phyloP scores from a whole-genome alignment of 2,797 vertebrate genomes.

The Cercopithecus diana region DNA sequence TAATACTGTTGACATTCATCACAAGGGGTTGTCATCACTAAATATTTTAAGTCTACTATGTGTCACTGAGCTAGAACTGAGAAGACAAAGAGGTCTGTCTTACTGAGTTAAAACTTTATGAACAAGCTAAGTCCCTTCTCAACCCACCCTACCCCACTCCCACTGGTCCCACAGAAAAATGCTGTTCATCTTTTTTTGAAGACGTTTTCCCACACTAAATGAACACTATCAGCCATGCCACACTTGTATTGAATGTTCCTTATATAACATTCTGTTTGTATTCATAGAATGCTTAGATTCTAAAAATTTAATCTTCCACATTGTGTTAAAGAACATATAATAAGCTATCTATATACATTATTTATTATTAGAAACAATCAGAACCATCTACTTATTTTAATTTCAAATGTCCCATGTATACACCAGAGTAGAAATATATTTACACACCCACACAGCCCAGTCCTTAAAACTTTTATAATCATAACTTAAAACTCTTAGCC shows the following conservation, averaged over 20 bases:
- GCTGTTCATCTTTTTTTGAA: background rate
- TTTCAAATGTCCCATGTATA: background rate
- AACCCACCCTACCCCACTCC: background rate
- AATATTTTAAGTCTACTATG: background rate
- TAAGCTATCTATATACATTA: background rate
- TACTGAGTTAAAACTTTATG: background rate
- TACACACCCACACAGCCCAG: background rate
- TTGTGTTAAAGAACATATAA: background rate
- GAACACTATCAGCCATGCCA: background rate
- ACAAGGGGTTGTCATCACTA: background rate
- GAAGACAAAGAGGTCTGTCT: background rate
- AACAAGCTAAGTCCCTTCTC: background rate
- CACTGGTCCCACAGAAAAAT: background rate
- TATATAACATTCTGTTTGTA: background rate
- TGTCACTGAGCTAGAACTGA: background rate
- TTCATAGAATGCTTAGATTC: background rate
- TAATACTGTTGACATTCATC: background rate
- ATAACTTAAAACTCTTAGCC: background rate
- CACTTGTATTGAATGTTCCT: background rate
- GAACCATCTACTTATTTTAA: background rate
- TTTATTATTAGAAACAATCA: slow-evolving; percentile 2
- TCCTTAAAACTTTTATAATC: background rate
- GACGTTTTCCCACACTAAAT: background rate
- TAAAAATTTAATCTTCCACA: background rate
- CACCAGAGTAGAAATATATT: background rate